These are phyloP conservation scores for Chrysomela aeneicollis DNA, from an alignment of 2,888 invertebrate genomes.

Conservation along the genomic window DNA sequence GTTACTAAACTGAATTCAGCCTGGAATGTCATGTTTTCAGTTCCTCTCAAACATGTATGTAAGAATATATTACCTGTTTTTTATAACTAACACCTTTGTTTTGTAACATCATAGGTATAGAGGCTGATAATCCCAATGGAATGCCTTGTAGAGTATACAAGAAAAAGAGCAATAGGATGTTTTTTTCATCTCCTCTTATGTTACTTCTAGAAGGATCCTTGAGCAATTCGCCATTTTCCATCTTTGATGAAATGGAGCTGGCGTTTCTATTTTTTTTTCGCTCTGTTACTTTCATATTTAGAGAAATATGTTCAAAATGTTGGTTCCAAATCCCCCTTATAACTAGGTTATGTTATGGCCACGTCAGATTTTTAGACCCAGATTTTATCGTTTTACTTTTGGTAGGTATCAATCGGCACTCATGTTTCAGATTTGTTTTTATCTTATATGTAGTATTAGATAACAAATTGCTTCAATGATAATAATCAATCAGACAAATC, in stretches of 20 bases:
- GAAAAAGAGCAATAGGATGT: conserved; percentile 87
- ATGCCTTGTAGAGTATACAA: conserved; percentile 95
- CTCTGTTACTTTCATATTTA: conserved; percentile 40
- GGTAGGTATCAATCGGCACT: too few species aligned
- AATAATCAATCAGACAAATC: too few species aligned
- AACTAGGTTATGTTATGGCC: conserved; percentile 30
- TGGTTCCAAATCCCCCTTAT: neutral
- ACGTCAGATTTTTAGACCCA: conserved; percentile 30
- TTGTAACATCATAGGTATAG: conserved; percentile 95
- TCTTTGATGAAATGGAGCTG: conserved; percentile 30
- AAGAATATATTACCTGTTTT: conserved; percentile 74
- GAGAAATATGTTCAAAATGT: neutral
- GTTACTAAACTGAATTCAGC: conserved; percentile 92
- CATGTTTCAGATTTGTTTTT: too few species aligned
- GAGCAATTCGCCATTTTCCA: conserved; percentile 53
- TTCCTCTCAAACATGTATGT: neutral
- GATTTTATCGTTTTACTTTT: too few species aligned
- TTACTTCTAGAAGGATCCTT: conserved; percentile 38
- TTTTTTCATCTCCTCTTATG: conserved; percentile 77
- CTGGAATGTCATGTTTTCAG: conserved; percentile 59
- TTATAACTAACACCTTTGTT: conserved; percentile 92
- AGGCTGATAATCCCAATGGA: conserved; percentile 92
- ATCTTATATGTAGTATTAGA: too few species aligned
- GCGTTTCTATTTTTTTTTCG: conserved; percentile 38
- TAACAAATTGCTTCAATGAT: too few species aligned